Percentiles rank a stretch among this genome's conserved stretches.
Evolutionary conservation across 2,888 invertebrate species (phyloP).

Genomic region (Aspidiotus rigidus): DNA sequence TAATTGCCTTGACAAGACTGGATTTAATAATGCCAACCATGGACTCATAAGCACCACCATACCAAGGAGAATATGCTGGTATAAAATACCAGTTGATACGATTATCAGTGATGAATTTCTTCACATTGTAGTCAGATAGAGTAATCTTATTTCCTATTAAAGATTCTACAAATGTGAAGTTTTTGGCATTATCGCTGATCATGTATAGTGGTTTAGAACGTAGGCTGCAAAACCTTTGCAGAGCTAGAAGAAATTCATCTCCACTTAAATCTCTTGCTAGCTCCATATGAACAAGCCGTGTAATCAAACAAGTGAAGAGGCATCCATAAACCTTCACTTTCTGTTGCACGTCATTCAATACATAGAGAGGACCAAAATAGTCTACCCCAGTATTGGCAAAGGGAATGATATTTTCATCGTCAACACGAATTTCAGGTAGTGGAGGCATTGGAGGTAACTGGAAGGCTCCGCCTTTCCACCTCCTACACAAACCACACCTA

Average conservation of each 20-base stretch:
- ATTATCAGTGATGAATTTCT: not conserved
- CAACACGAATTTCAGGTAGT: not conserved
- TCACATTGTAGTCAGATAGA: not conserved
- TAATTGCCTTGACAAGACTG: not conserved
- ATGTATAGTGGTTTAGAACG: not conserved
- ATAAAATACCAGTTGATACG: constrained; percentile 12
- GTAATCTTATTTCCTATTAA: not conserved
- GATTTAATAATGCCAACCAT: not conserved
- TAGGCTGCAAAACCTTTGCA: not conserved
- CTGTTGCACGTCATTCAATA: not conserved
- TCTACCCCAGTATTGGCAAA: not conserved
- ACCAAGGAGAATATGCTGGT: constrained; percentile 12
- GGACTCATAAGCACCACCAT: constrained; percentile 9
- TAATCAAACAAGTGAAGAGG: constrained; percentile 9
- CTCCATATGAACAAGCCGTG: constrained; percentile 11
- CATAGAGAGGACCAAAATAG: not conserved
- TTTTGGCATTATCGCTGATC: constrained; percentile 5
- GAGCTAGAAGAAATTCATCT: not conserved
- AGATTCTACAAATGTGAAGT: constrained; percentile 8
- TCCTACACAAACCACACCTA: not conserved
- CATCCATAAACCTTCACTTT: constrained; percentile 3
- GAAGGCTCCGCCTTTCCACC: constrained; percentile 13
- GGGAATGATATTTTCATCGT: not conserved
- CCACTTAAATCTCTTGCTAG: not conserved
- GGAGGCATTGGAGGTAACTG: not conserved